A percentile compares a stretch with the other conserved stretches of the same genome.
phyloP scores from a whole-genome alignment of 2,797 vertebrate genomes.

The Sebastolobus altivelis region DNA sequence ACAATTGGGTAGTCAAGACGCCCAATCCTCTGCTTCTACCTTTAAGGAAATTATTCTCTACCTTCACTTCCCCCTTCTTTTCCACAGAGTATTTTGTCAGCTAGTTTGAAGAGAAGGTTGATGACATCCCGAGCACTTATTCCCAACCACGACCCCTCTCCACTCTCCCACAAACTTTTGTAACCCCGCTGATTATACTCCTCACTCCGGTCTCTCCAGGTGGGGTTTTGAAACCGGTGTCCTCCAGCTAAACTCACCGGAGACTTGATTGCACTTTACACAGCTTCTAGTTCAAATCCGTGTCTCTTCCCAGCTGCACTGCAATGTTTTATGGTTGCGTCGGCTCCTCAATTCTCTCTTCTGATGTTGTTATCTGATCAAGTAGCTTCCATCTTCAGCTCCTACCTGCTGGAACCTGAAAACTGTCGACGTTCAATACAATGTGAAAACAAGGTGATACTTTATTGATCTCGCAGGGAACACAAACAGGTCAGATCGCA shows the following conservation, averaged over 20 bases:
- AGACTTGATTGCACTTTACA: slow-evolving; percentile 59
- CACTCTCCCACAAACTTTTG: slow-evolving; percentile 67
- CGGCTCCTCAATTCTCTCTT: slow-evolving; percentile 20
- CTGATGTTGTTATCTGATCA: slow-evolving; percentile 32
- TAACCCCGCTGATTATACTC: slow-evolving; percentile 64
- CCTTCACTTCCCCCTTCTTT: slow-evolving; percentile 16
- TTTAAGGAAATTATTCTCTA: slow-evolving; percentile 26
- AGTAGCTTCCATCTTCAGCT: slow-evolving; percentile 21
- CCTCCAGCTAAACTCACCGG: slow-evolving; percentile 69
- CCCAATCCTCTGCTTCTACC: slow-evolving; percentile 20
- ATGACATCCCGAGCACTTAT: slow-evolving; percentile 52
- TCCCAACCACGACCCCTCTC: slow-evolving; percentile 50
- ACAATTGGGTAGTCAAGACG: slow-evolving; percentile 9
- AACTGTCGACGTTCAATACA: slow-evolving; percentile 41
- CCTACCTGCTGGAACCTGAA: slow-evolving; percentile 17
- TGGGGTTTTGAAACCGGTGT: slow-evolving; percentile 52
- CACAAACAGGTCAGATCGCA: slow-evolving; percentile 46
- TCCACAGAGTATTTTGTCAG: slow-evolving; percentile 42
- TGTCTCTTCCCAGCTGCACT: slow-evolving; percentile 32
- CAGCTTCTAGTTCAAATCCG: slow-evolving; percentile 59
- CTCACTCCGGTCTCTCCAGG: slow-evolving; percentile 49
- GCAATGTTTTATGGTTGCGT: slow-evolving; percentile 30
- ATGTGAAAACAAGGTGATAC: slow-evolving; percentile 55
- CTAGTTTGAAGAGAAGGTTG: slow-evolving; percentile 47
- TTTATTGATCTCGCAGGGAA: slow-evolving; percentile 53